Evolutionary conservation across 2,113 vertebrate species (phyloP), one percentile per base, ranked within the genome.

Genomic region (Capricornis sumatraensis): DNA sequence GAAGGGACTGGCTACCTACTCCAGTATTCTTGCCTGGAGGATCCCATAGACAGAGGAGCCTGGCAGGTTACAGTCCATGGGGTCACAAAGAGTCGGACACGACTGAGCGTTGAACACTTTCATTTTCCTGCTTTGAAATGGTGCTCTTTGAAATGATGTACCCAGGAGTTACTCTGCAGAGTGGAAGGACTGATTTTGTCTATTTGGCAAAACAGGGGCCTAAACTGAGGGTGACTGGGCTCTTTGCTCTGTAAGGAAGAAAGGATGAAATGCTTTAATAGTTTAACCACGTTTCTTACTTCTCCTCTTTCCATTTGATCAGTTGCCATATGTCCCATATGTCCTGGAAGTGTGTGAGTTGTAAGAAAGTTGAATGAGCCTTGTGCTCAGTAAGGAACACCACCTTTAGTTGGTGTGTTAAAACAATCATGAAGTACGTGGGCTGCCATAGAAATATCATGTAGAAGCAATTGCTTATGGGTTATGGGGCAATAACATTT

Each of bases 191-290:
- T 1, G 10, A 11, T 60, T 62, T 82, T 27, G 52, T 52, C 55
- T 60, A 2, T 4, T 60, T 40, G 40, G 89, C 30, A 43, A 43
- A 88, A 30, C 2, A 15, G n/a, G 55, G 15, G 28, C 4, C n/a
- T 28, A 5, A 16, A 5, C 0, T 2, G 71, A 62, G 52, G 8
- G 23, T 45, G 7, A 27, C 83, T 36, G 78, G n/a, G 71, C 55
- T 53, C 5, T 13, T 45, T 19, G 14, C 43, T 55, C 25, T 36
- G 11, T 5, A 1, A 55, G 85, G 58, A 81, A 60, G 88, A 60
- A 50, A 27, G 1, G 58, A 12, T 1, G 21, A 23, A 19, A 0
- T 1, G 7, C 30, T 19, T 45, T 27, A 2, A 11, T 3, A 1
- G 10, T 25, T 33, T 36, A 43, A 43, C 53, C 74, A 23, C 16